phyloP scores from a whole-genome alignment of 2,113 vertebrate genomes.

The Paramisgurnus dabryanus region DNA sequence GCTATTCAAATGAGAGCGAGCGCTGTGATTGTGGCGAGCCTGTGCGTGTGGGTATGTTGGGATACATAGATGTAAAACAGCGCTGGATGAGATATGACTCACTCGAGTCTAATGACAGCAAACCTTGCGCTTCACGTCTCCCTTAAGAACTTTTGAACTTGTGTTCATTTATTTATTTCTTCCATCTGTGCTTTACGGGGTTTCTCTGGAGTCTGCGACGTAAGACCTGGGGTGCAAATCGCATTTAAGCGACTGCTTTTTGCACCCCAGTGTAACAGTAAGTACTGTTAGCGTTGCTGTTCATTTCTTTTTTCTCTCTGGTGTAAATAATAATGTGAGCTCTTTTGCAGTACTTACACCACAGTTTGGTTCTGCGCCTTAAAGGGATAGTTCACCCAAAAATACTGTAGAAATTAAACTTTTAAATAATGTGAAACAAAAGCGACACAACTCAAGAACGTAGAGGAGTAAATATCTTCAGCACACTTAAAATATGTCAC shows the following conservation, averaged over 20 bases:
- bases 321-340: background rate
- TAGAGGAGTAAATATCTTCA: no score
- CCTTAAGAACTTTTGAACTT: conserved; percentile 27
- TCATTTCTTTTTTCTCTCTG: background rate
- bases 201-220: conserved; percentile 7
- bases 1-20: conserved; percentile 70
- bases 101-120: conserved; percentile 42
- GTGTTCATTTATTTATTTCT: conserved; percentile 26
- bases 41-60: conserved; percentile 58
- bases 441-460: no score
- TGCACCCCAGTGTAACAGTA: background rate
- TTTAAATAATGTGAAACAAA: no score
- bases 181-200: conserved; percentile 1
- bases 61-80: conserved; percentile 42
- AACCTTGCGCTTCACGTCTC: conserved; percentile 37
- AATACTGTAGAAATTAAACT: no score
- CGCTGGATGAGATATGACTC: conserved; percentile 47
- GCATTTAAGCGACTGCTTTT: background rate
- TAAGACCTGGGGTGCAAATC: background rate
- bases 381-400: no score
- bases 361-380: no score
- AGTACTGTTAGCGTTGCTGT: no score
- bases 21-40: conserved; percentile 61
- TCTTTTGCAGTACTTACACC: no score
- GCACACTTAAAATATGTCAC: no score